These are phyloP conservation scores for Bembecia ichneumoniformis DNA, from an alignment of 2,888 invertebrate genomes.

Conservation along the genomic window DNA sequence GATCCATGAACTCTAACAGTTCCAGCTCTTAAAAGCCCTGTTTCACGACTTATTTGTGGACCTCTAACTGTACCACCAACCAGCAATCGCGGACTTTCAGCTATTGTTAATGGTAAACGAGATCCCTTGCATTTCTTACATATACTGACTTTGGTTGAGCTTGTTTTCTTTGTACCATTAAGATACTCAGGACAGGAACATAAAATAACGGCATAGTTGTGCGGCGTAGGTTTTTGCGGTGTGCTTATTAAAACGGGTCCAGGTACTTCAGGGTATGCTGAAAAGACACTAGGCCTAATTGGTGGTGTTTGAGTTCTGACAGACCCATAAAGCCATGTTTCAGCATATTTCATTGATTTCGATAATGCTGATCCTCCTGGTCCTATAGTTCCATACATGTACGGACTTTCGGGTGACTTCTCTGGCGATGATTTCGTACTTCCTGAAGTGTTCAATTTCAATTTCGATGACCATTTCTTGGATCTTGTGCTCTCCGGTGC, in stretches of 20 bases:
- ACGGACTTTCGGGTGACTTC: conserved; percentile 60
- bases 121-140: conserved; percentile 90
- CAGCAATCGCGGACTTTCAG: conserved; percentile 68
- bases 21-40: conserved; percentile 70
- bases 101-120: conserved; percentile 78
- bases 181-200: conserved; percentile 88
- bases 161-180: conserved; percentile 80
- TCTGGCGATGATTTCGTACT: conserved; percentile 59
- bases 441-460: conserved; percentile 72
- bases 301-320: conserved; percentile 72
- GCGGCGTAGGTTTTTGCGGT: conserved; percentile 71
- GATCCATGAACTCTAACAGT: conserved; percentile 75
- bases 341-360: conserved; percentile 88
- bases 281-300: conserved; percentile 61
- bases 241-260: conserved; percentile 66
- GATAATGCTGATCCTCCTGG: conserved; percentile 81
- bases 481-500: conserved; percentile 68
- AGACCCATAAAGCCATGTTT: conserved; percentile 89
- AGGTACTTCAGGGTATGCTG: conserved; percentile 57
- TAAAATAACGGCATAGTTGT: conserved; percentile 79
- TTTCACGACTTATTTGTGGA: conserved; percentile 55
- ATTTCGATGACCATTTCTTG: conserved; percentile 81
- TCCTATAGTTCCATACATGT: conserved; percentile 67
- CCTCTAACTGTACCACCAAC: conserved; percentile 77
- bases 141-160: conserved; percentile 80